phyloP scores from a whole-genome alignment of 1,140 invertebrate species.

The Drosophila nikananu region DNA sequence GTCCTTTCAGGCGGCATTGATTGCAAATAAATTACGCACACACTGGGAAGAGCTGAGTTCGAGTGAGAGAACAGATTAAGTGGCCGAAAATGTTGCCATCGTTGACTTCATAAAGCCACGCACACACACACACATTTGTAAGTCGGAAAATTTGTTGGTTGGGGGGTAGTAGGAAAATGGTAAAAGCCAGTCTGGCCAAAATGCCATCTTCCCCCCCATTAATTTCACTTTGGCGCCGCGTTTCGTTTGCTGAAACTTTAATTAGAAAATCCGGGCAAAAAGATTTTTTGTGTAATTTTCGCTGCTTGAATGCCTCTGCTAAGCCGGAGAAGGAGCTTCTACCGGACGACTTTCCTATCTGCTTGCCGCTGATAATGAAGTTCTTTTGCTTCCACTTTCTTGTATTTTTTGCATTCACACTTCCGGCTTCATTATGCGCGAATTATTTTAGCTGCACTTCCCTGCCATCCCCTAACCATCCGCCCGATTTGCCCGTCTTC shows the following conservation, averaged over 20 bases:
- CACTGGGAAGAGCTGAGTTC: constrained; percentile 9
- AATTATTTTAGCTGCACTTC: constrained; percentile 82
- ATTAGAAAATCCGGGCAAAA: constrained; percentile 71
- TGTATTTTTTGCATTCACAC: constrained; percentile 77
- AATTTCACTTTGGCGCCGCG: constrained; percentile 78
- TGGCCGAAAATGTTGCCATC: constrained; percentile 52
- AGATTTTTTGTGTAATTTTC: constrained; percentile 81
- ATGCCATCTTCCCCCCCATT: constrained; percentile 62
- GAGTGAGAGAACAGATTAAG: constrained; percentile 68
- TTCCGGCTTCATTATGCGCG: constrained; percentile 82
- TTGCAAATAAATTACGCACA: constrained; percentile 81
- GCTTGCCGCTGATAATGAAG: constrained; percentile 70
- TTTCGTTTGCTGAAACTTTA: constrained; percentile 74
- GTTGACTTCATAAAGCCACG: constrained; percentile 69
- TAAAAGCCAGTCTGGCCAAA: constrained; percentile 28
- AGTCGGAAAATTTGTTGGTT: not conserved
- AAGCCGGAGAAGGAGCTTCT: constrained; percentile 15
- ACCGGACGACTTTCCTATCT: constrained; percentile 26
- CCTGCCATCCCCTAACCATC: not conserved
- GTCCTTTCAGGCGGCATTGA: constrained; percentile 76
- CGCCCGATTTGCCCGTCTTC: constrained; percentile 10
- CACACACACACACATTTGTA: constrained; percentile 8
- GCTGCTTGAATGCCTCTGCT: constrained; percentile 52
- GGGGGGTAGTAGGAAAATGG: not conserved
- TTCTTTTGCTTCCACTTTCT: constrained; percentile 69